Percentiles rank a stretch among this genome's conserved stretches.
Conservation (phyloP, 1,140 invertebrate genomes). For the Caenorhabditis latens region DNA sequence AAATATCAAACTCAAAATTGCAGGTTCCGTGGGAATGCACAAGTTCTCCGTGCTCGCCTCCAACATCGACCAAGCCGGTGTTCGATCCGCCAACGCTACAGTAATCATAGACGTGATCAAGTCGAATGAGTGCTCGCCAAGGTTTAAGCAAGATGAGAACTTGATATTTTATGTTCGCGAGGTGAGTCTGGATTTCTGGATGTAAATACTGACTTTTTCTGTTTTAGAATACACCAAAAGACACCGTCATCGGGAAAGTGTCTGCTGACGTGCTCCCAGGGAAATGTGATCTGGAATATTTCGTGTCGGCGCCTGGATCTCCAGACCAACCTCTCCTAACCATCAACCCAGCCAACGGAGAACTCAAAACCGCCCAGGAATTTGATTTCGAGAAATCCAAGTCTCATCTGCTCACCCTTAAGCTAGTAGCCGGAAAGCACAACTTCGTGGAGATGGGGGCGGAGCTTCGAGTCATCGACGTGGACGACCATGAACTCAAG, state of each 20-base stretch:
- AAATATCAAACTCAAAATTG: too few species aligned
- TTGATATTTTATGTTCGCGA: conserved; percentile 46
- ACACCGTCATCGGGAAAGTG: conserved; percentile 23
- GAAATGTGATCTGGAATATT: conserved; percentile 30
- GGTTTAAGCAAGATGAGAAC: not conserved
- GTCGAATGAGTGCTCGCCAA: conserved; percentile 12
- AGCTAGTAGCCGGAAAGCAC: conserved; percentile 18
- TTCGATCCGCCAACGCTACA: conserved; percentile 20
- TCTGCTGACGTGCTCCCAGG: not conserved
- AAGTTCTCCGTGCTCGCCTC: conserved; percentile 16
- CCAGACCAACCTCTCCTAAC: not conserved
- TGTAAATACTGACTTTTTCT: not conserved
- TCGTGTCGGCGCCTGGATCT: not conserved
- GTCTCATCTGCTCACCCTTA: not conserved
- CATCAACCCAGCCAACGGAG: conserved; percentile 23
- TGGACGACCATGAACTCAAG: not conserved
- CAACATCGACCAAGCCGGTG: conserved; percentile 41
- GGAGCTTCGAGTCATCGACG: conserved; percentile 4
- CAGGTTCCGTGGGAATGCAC: conserved; percentile 32
- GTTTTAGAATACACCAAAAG: conserved; percentile 16
- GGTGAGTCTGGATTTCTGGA: not conserved
- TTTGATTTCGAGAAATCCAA: conserved; percentile 27
- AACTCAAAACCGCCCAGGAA: not conserved
- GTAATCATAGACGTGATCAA: conserved; percentile 42
- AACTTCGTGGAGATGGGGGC: not conserved